Evolutionary conservation across 2,888 invertebrate species (phyloP), one percentile per base, ranked within the genome.

Genomic region (Tenthredo distinguenda): DNA sequence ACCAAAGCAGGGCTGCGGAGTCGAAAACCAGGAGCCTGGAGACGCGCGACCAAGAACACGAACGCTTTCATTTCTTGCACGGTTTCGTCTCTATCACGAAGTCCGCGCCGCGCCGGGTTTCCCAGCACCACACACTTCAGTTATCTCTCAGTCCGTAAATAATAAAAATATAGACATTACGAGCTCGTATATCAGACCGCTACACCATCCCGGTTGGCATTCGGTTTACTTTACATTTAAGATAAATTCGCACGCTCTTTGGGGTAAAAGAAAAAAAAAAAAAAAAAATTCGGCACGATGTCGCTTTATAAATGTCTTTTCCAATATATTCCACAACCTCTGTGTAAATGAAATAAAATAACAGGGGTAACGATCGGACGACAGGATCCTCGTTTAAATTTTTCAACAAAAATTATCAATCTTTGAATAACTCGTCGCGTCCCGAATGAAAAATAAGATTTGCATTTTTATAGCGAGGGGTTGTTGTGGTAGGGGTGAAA

Each of bases 121-220:
- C 34, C 74, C 37, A 18, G 68, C 47, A 47, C 47, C 83, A 34
- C 71, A 83, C 83, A 83, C 83, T 83, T 91, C 91, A 91, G 92
- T 93, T 93, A 93, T 93, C 93, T 91, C 89, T 87, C 90, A 86
- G 90, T 91, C 92, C 92, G 93, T 93, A 93, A 93, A 93, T 93
- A 92, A 92, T 92, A 92, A 92, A 93, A 92, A 92, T 92, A 92
- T 92, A 93, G 92, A 92, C 92, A 92, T 92, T 92, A 92, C 91
- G 90, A 88, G 90, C 90, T 87, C 91, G 91, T 92, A 91, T 91
- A 92, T 92, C 92, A 92, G 88, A 86, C 88, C 87, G 68, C 83
- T 12, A 37, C 83, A 68, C 68, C 58, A 6, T 26, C 71, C 34
- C 77, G 43, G 62, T 83, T 87, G 85, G 88, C 88, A 87, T 89